These are phyloP conservation scores for Sterna hirundo DNA, from an alignment of 2,113 vertebrate genomes.

Conservation along the genomic window DNA sequence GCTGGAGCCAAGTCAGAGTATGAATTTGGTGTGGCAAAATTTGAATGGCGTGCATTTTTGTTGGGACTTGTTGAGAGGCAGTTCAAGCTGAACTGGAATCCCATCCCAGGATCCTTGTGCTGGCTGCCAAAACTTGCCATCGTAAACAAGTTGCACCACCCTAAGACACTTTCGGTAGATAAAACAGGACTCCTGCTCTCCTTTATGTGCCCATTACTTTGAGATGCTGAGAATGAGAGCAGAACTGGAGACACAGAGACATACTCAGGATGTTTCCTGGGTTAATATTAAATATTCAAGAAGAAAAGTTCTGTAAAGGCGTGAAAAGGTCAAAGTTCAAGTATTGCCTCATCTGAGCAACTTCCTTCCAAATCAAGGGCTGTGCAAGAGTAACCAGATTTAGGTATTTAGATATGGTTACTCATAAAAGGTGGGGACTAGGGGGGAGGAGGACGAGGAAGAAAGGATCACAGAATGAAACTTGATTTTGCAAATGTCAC, in stretches of 20 bases:
- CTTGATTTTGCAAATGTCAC: not conserved
- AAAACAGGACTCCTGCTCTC: not conserved
- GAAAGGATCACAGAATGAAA: not conserved
- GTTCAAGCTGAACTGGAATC: not conserved
- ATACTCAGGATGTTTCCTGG: not conserved
- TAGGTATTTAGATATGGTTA: not conserved
- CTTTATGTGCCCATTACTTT: not conserved
- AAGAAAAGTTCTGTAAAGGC: not conserved
- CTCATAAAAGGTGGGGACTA: not conserved
- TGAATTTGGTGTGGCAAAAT: accelerated
- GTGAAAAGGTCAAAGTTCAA: not conserved
- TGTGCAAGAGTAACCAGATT: not conserved
- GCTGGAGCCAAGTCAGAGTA: not conserved
- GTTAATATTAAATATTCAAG: not conserved
- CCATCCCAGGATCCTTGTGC: not conserved
- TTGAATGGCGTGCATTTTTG: not conserved
- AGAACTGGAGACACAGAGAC: not conserved
- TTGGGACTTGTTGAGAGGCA: not conserved
- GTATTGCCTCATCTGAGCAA: not conserved
- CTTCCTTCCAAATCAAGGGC: not conserved
- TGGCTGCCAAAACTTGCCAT: not conserved
- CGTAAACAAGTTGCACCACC: not conserved
- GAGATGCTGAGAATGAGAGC: not conserved
- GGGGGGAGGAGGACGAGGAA: not conserved
- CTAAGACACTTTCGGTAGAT: not conserved